These are phyloP conservation scores for Podarcis cretensis DNA, from an alignment of 2,113 vertebrate genomes.

Conservation along the genomic window DNA sequence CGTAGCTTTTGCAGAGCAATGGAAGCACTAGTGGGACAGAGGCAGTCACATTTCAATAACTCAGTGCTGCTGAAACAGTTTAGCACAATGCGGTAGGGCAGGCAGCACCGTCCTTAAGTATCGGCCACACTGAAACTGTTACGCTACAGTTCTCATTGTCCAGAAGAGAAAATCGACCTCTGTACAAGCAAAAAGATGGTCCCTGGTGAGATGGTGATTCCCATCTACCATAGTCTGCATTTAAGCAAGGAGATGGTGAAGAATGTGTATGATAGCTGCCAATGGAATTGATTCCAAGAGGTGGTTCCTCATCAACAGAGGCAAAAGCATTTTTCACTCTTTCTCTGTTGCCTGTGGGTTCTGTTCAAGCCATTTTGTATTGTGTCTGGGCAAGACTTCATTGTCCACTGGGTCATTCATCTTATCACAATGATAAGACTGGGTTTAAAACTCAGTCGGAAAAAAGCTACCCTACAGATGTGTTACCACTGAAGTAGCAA, in stretches of 20 bases:
- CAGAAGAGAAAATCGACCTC: neutral
- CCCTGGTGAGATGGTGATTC: no score
- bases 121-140: neutral
- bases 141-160: neutral
- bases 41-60: neutral
- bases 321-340: neutral
- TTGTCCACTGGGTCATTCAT: conserved; percentile 5
- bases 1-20: neutral
- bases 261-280: no score
- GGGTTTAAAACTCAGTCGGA: neutral
- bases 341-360: neutral
- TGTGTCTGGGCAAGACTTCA: neutral
- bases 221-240: neutral
- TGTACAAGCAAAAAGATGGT: neutral
- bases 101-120: neutral
- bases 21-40: neutral
- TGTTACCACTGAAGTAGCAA: accelerated
- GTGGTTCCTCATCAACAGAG: no score
- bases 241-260: neutral
- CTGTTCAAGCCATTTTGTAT: neutral
- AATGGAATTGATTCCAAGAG: no score
- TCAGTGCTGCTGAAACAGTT: neutral
- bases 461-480: neutral
- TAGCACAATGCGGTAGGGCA: neutral
- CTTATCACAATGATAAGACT: neutral